A percentile compares a stretch with the other conserved stretches of the same genome.
phyloP scores from a whole-genome alignment of 2,888 invertebrate genomes.

The Perdita meconis region DNA sequence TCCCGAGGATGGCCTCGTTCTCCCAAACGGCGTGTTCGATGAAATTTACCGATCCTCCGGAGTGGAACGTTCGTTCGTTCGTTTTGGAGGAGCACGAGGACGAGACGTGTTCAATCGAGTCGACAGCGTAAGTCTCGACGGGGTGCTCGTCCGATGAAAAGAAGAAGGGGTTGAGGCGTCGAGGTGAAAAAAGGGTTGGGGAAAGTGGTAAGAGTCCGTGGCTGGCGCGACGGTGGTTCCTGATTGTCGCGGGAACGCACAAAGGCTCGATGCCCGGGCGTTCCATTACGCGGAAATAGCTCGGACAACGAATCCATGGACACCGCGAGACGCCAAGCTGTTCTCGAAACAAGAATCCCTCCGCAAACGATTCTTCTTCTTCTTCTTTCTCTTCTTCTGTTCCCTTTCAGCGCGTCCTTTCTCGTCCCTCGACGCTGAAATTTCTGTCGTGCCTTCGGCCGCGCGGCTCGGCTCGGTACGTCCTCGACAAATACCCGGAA shows the following conservation, averaged over 20 bases:
- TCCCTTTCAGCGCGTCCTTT: background rate
- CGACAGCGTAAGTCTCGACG: slow-evolving; percentile 25
- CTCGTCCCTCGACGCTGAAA: background rate
- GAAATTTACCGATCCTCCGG: slow-evolving; percentile 42
- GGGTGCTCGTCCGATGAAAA: slow-evolving; percentile 16
- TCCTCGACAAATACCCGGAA: slow-evolving; percentile 42
- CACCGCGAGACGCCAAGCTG: slow-evolving; percentile 11
- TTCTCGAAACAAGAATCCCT: slow-evolving; percentile 46
- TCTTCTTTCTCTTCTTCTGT: too few relatives aligned
- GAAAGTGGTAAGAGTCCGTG: background rate
- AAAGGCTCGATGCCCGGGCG: slow-evolving; percentile 43
- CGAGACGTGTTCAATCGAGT: slow-evolving; percentile 44
- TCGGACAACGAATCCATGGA: slow-evolving; percentile 9
- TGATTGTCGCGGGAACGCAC: slow-evolving; percentile 42
- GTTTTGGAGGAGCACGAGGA: slow-evolving; percentile 20
- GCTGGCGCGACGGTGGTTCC: background rate
- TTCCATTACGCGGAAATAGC: slow-evolving; percentile 31
- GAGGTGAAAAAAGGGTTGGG: slow-evolving; percentile 5
- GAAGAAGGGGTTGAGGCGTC: background rate
- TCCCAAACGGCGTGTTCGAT: slow-evolving; percentile 24
- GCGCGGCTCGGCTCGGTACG: slow-evolving; percentile 19
- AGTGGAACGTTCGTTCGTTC: slow-evolving; percentile 32
- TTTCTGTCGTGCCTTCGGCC: slow-evolving; percentile 1
- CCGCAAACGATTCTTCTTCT: slow-evolving; percentile 49
- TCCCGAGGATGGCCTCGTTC: slow-evolving; percentile 40